phyloP scores from a whole-genome alignment of 2,113 vertebrate genomes.

The Myiagra hebetior region DNA sequence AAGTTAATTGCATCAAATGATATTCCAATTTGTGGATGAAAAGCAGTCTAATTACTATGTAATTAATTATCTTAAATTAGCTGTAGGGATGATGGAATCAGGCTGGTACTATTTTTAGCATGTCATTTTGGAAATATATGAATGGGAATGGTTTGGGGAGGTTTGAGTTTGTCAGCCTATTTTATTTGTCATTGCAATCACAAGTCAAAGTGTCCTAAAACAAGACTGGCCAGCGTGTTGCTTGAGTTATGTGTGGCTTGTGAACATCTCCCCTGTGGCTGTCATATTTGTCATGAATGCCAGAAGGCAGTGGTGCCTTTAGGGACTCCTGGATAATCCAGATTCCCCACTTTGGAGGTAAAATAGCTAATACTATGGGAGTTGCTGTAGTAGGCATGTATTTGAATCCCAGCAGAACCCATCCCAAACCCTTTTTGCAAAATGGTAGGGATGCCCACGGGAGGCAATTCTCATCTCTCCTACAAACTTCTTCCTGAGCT shows the following conservation, averaged over 20 bases:
- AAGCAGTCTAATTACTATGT: not conserved
- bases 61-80: constrained; percentile 36
- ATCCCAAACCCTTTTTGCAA: not conserved
- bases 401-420: not conserved
- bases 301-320: not conserved
- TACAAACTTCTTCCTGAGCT: not conserved
- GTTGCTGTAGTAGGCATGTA: not conserved
- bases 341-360: not conserved
- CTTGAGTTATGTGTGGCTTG: not conserved
- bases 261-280: not conserved
- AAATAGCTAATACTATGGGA: not conserved
- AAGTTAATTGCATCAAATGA: constrained; percentile 14
- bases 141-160: not conserved
- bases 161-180: not conserved
- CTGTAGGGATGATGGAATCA: not conserved
- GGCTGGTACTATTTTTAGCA: not conserved
- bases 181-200: not conserved
- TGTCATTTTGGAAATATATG: not conserved
- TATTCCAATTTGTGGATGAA: constrained; percentile 18
- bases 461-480: not conserved
- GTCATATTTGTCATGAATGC: not conserved
- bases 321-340: not conserved
- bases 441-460: not conserved
- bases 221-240: not conserved
- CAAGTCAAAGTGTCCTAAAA: not conserved